Evolutionary conservation across 2,797 vertebrate species (phyloP).

Genomic region (Tiaroga cobitis): DNA sequence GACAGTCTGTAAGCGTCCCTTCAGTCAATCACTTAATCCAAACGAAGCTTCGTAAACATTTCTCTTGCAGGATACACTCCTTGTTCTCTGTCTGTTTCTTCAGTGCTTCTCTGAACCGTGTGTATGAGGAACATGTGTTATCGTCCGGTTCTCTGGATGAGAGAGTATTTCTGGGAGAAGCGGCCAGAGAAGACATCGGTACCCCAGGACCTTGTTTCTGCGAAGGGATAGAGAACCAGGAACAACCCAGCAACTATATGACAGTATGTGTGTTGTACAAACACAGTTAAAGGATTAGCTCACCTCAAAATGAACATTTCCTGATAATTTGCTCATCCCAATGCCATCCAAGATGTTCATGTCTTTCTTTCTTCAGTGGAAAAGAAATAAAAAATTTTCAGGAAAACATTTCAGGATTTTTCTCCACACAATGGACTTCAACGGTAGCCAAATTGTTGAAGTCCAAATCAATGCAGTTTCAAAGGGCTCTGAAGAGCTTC

Average conservation of each 20-base stretch:
- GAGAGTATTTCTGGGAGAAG: constrained; percentile 90
- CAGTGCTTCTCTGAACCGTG: constrained; percentile 89
- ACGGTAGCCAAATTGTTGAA: no score
- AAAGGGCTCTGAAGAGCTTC: no score
- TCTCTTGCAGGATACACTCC: background rate
- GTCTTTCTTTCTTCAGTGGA: no score
- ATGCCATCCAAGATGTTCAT: no score
- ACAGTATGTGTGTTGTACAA: constrained; percentile 61
- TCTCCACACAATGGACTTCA: no score
- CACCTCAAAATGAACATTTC: no score
- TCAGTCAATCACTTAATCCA: background rate
- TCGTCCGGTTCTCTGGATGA: constrained; percentile 91
- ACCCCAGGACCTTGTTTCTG: constrained; percentile 82
- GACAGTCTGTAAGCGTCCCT: constrained; percentile 87
- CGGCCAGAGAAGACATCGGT: constrained; percentile 89
- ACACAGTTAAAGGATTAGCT: background rate
- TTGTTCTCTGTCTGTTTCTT: constrained; percentile 6
- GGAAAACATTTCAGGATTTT: no score
- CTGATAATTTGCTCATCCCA: no score
- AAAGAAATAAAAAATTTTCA: no score
- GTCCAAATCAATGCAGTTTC: no score
- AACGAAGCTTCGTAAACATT: background rate
- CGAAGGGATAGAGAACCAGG: constrained; percentile 69
- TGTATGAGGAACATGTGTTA: constrained; percentile 91
- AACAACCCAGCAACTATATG: constrained; percentile 66